Percentiles rank a stretch among this genome's conserved stretches.
Conservation (phyloP, 2,113 vertebrate species). For the Spea bombifrons region DNA sequence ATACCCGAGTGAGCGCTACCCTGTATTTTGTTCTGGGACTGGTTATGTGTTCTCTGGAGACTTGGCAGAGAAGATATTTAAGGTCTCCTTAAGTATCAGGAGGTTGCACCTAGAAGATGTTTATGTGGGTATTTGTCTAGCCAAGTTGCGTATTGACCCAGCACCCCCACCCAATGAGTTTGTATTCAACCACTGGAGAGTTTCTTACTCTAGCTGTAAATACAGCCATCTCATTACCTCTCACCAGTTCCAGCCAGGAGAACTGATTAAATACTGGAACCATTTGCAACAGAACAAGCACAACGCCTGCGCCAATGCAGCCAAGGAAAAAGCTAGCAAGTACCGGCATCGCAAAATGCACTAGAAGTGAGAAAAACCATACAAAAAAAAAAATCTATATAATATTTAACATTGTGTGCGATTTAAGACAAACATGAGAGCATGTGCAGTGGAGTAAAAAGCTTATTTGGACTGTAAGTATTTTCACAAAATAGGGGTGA, state of each 20-base stretch:
- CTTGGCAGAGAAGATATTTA: conserved; percentile 85
- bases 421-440: conserved; percentile 62
- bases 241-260: conserved; percentile 90
- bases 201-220: conserved; percentile 95
- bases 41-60: conserved; percentile 95
- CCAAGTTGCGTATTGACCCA: conserved; percentile 85
- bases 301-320: conserved; percentile 79
- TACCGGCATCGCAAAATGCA: conserved; percentile 76
- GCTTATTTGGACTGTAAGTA: conserved; percentile 57
- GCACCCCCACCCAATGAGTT: conserved; percentile 85
- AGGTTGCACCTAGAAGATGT: conserved; percentile 92
- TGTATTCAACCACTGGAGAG: conserved; percentile 96
- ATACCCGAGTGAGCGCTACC: conserved; percentile 85
- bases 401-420: conserved; percentile 42
- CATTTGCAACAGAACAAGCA: conserved; percentile 92
- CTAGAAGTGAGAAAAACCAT: conserved; percentile 52
- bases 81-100: conserved; percentile 76
- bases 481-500: conserved; percentile 52
- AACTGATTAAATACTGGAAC: conserved; percentile 93
- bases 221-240: conserved; percentile 97
- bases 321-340: conserved; percentile 76
- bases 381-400: background rate
- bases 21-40: conserved; percentile 95
- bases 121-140: conserved; percentile 89
- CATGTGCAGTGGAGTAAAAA: conserved; percentile 58